Evolutionary conservation across 2,888 invertebrate genomes (phyloP).

Genomic region (Erpobdella octoculata): DNA sequence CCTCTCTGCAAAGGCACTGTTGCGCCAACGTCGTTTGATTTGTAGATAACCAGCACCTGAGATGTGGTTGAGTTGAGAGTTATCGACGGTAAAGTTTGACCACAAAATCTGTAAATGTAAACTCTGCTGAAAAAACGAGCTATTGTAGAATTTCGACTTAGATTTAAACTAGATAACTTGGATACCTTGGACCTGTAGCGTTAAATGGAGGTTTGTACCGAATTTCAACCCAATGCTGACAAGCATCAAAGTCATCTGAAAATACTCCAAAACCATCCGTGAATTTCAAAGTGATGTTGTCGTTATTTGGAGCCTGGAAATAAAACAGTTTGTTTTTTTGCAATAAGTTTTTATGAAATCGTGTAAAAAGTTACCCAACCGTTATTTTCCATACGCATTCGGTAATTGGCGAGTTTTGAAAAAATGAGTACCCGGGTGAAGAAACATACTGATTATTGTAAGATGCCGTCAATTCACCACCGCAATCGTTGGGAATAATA

Average conservation of each 20-base stretch:
- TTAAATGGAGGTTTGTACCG: constrained; percentile 8
- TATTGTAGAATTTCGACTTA: neutral
- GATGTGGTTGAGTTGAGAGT: neutral
- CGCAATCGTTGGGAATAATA: neutral
- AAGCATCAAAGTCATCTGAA: neutral
- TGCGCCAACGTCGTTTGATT: neutral
- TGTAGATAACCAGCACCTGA: neutral
- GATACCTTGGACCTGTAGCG: constrained; percentile 27
- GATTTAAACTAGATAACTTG: neutral
- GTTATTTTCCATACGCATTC: constrained; percentile 2
- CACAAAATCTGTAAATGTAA: constrained; percentile 4
- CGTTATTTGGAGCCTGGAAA: constrained; percentile 16
- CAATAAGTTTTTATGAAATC: no score
- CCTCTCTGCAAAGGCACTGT: neutral
- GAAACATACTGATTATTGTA: neutral
- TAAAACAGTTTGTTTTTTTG: no score
- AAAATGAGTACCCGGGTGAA: constrained; percentile 9
- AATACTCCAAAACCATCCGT: constrained; percentile 15
- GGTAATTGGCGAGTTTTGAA: neutral
- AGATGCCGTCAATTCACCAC: neutral
- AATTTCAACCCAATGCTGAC: constrained; percentile 30
- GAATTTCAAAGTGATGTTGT: constrained; percentile 18
- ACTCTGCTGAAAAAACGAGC: neutral
- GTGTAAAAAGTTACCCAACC: neutral
- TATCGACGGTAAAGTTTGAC: neutral